Base-by-base conservation (phyloP, 2,113 vertebrate species). In the Gopherus evgoodei region DNA sequence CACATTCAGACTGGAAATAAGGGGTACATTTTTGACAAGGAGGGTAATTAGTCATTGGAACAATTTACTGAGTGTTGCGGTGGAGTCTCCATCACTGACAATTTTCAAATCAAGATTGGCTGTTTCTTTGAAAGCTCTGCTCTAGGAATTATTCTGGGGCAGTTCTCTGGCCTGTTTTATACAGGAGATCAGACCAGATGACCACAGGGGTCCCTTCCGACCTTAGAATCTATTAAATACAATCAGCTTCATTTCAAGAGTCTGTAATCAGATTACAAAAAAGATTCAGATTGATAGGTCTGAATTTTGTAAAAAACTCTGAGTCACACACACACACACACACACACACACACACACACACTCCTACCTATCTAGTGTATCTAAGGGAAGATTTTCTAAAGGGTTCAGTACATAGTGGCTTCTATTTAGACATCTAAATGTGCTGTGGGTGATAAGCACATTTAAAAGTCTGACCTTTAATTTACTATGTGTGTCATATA, bases 241-340 rank as follows among this genome's bases (percentile, higher is more conserved):
- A 87, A 62, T 49, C 87, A 86, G 72, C 56, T 88, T 92, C 88
- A 62, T 0, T 0, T 31, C 69, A 38, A 88, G 93, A 93, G 24
- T 12, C n/a, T 78, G 93, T 84, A 78, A 86, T 92, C 89, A 95
- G 89, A 93, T 92, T 76, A 50, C 50, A n/a, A 17, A 56, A 56
- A 93, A 86, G 90, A 79, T 91, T 72, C 53, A 31, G 35, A 12
- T 5, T 1, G 72, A 69, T 21, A 7, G 57, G 25, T 38, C 27
- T 83, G 81, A 92, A 78, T 94, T 78, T 72, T 27, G 22, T 65
- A 19, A 92, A 91, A 94, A 86, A 86, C 29, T 75, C 52, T 62
- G 29, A 53, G 47, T 11, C 86, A 59, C 27, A 59, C 13, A 91
- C n/a, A 54, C 57, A 11, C 12, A 59, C 57, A 59, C 22, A 12